Evolutionary conservation across 2,797 vertebrate genomes (phyloP), one percentile per base, ranked within the genome.

Genomic region (Knipowitschia caucasica): DNA sequence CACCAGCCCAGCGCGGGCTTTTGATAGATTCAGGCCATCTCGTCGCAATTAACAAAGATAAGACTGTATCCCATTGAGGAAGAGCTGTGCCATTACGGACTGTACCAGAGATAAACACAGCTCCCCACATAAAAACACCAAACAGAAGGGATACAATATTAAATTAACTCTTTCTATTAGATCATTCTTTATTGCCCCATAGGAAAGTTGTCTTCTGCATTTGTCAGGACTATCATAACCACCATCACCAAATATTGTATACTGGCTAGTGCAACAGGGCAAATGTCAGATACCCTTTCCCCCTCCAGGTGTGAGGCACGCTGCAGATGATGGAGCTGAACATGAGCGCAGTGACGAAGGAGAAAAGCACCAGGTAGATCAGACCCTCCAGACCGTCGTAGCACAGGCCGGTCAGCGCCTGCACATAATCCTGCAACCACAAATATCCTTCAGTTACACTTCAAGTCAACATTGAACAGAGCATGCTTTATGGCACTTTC

Each of bases 261-360:
- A n/a, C n/a, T n/a, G n/a, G n/a, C n/a, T n/a, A 18, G 10, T n/a
- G 1, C 2, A n/a, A n/a, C 4, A 7, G 38, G 12, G 3, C 35
- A 29, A 1, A 5, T 24, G 18, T 8, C 2, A 6, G 85, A 81
- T 80, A 99, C 97, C 93, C 93, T 75, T 94, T 97, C 14, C 89
- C 87, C 27, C 93, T 90, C 97, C 97, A 99, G 58, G 96, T 97
- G 78, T 99, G 97, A 0, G 97, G 97, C 49, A 98, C 85, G 0
- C 95, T 98, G 91, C 96, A 98, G 64, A 98, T 82, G 5, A 98
- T 91, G 3, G 95, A 98, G 86, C 92, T 99, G 92, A 98, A 97
- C 97, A 99, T 98, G 69, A 99, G 94, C 1, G 97, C 96, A 0
- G 97, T 99, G 85, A 96, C 88, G 42, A 98, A 98, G 72, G 97